Conservation (phyloP, 2,888 invertebrate genomes). For the Nemurella pictetii region DNA sequence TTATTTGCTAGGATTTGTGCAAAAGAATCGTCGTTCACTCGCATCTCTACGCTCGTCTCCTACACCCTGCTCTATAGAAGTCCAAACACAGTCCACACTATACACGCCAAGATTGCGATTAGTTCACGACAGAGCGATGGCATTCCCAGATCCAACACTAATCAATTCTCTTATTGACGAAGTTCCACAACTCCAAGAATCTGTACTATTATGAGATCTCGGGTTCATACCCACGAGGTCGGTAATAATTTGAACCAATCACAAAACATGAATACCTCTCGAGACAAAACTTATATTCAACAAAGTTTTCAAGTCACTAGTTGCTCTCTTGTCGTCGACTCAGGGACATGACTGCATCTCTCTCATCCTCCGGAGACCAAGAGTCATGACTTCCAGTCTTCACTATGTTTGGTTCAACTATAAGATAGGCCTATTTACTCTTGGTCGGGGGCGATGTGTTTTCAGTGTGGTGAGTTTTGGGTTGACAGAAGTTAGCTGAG, state of each 20-base stretch:
- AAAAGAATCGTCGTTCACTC: too few relatives aligned
- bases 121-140: not conserved
- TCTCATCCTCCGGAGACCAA: not conserved
- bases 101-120: not conserved
- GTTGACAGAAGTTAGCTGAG: slow-evolving; percentile 23
- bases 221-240: not conserved
- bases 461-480: slow-evolving; percentile 11
- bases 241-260: slow-evolving; percentile 6
- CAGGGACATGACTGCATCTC: not conserved
- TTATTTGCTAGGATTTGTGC: too few relatives aligned
- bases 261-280: slow-evolving; percentile 9
- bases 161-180: slow-evolving; percentile 19
- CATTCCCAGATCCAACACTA: not conserved
- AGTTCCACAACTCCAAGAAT: not conserved
- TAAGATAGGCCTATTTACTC: slow-evolving; percentile 21
- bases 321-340: slow-evolving; percentile 16
- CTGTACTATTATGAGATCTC: not conserved
- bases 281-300: slow-evolving; percentile 20
- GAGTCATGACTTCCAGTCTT: slow-evolving; percentile 8
- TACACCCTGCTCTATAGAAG: too few relatives aligned
- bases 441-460: not conserved
- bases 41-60: too few relatives aligned
- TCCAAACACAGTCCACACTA: too few relatives aligned
- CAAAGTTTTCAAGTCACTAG: slow-evolving; percentile 14
- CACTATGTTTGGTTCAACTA: slow-evolving; percentile 11